Conservation (phyloP, 1,140 invertebrate genomes). For the Leptinotarsa lineolata region DNA sequence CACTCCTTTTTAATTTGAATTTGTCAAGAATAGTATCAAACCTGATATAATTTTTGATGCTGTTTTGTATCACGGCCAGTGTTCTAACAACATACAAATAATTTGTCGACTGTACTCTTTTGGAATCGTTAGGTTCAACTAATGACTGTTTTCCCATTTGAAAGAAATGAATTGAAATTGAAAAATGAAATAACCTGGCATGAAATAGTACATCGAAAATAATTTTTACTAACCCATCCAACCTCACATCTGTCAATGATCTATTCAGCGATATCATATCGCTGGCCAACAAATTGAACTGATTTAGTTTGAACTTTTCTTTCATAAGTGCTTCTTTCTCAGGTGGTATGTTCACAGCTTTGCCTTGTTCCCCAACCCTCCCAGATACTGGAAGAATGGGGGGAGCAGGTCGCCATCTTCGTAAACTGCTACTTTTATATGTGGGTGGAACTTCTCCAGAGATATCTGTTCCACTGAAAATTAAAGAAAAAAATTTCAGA, state of each 20-base stretch:
- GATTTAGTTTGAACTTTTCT: constrained; percentile 96
- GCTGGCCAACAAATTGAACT: constrained; percentile 97
- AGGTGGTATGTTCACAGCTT: constrained; percentile 82
- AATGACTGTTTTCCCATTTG: too few species aligned
- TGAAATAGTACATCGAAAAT: too few species aligned
- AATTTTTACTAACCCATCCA: constrained; percentile 74
- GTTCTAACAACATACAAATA: too few species aligned
- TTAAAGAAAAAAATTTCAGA: neutral
- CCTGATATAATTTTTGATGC: too few species aligned
- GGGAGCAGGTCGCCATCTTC: constrained; percentile 74
- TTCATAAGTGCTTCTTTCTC: constrained; percentile 86
- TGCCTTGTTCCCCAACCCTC: constrained; percentile 85
- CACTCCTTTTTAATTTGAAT: too few species aligned
- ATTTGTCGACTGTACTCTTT: too few species aligned
- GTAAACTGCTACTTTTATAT: constrained; percentile 62
- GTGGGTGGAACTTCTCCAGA: constrained; percentile 38
- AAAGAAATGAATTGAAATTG: too few species aligned
- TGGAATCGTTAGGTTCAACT: too few species aligned
- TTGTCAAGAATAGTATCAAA: too few species aligned
- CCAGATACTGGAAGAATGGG: constrained; percentile 69
- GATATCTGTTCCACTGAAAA: neutral
- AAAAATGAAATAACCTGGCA: too few species aligned
- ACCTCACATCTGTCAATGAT: constrained; percentile 90
- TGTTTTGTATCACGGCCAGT: too few species aligned
- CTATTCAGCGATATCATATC: constrained; percentile 97